Evolutionary conservation across 37 sponge, comb jelly and placozoan genomes (phyloP).

Genomic region (Eunapius fragilis): DNA sequence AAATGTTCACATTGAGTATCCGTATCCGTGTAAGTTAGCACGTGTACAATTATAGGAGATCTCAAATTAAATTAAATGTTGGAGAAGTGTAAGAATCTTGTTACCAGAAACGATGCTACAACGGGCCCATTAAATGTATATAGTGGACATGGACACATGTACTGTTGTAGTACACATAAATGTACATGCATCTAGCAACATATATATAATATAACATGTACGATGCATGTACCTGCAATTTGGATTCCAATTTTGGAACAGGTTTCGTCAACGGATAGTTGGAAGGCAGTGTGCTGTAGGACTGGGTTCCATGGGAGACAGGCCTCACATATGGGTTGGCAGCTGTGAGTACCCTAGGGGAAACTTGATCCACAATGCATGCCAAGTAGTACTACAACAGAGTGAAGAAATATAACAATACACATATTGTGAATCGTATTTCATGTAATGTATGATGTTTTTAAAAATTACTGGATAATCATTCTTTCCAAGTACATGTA

Average conservation of each 20-base stretch:
- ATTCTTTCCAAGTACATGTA: neutral
- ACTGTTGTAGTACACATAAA: neutral
- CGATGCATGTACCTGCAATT: slow-evolving; percentile 37
- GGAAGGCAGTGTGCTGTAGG: slow-evolving; percentile 39
- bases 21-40: too few relatives aligned
- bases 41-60: too few relatives aligned
- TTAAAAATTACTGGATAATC: too few relatives aligned
- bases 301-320: slow-evolving; percentile 54
- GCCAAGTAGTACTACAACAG: slow-evolving; percentile 75
- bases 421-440: too few relatives aligned
- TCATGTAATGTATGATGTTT: neutral
- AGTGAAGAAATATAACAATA: neutral
- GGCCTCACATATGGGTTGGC: slow-evolving; percentile 62
- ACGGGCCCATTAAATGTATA: too few relatives aligned
- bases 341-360: slow-evolving; percentile 57
- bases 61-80: too few relatives aligned
- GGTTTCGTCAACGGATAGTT: slow-evolving; percentile 70
- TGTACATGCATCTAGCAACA: too few relatives aligned
- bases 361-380: slow-evolving; percentile 22
- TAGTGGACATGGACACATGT: too few relatives aligned
- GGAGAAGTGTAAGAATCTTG: too few relatives aligned
- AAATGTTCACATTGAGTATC: too few relatives aligned
- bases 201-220: neutral
- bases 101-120: too few relatives aligned
- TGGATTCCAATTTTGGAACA: slow-evolving; percentile 69